A percentile compares a stretch with the other conserved stretches of the same genome.
These are phyloP conservation scores for Sardina pilchardus DNA, from an alignment of 2,113 vertebrate genomes.

Conservation along the genomic window DNA sequence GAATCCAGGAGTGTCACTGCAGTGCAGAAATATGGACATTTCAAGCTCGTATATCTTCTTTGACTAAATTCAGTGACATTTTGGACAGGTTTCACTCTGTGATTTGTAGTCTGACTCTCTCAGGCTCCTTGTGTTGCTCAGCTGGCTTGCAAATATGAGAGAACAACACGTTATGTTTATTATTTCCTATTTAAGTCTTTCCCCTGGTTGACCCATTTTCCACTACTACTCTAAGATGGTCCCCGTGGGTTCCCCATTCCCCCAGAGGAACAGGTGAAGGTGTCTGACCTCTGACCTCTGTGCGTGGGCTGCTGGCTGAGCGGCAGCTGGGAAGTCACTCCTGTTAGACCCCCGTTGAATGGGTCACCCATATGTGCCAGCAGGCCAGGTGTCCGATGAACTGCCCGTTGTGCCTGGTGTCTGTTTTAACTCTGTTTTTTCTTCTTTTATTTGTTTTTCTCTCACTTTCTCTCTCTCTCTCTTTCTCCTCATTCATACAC, in stretches of 20 bases:
- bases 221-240: neutral
- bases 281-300: neutral
- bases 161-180: neutral
- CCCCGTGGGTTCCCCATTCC: neutral
- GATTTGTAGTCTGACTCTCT: neutral
- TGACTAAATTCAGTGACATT: neutral
- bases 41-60: neutral
- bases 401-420: neutral
- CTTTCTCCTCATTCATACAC: neutral
- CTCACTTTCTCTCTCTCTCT: neutral
- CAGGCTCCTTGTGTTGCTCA: too few relatives aligned
- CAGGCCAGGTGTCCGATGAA: neutral
- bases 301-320: neutral
- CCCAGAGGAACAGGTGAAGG: neutral
- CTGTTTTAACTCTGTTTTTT: conserved; percentile 26
- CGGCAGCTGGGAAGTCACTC: neutral
- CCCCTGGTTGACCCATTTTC: neutral
- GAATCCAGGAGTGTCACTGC: neutral
- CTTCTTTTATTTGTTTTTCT: neutral
- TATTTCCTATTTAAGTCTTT: neutral
- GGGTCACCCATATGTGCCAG: neutral
- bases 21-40: neutral
- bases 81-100: neutral
- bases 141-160: neutral
- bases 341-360: neutral